Base-by-base conservation (phyloP, 2,888 invertebrate genomes). In the Nomada lathburiana region DNA sequence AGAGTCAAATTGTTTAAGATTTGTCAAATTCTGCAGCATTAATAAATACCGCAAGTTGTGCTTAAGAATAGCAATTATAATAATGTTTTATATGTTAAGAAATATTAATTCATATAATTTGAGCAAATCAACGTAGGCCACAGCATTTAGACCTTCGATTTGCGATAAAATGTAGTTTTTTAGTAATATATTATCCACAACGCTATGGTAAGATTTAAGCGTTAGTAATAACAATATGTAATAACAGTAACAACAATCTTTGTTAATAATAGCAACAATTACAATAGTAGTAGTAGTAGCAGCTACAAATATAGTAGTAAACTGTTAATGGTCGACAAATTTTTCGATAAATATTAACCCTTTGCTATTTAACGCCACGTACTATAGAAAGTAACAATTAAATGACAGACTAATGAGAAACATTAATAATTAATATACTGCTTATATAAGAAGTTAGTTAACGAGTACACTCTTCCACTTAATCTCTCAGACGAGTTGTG, bases 271-370 rank as follows among this genome's bases (percentile, higher is more conserved):
- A 57, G n/a, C 23, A 2, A n/a, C 36, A n/a, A 20, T 50, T 11
- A n/a, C 55, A 57, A 18, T 57, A 36, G 16, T 62, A 76, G 36
- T 53, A 64, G 44, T 50, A 72, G 57, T 26, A 72, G 57, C 7
- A 59, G 70, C 59, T 16, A 52, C 23, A 52, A 3, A 76, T 52
- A 44, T 63, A 29, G 11, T 18, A 57, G n/a, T 62, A 55, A 20
- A 11, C 2, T 42, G 67, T 23, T 47, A 62, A 60, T 29, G 23
- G 23, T 20, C 42, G 29, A 13, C 18, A 53, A 55, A 9, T 13
- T 52, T 36, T 69, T 36, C 26, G 16, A 5, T 11, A 11, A 65
- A 64, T 68, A 23, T 64, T 71, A 63, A 80, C 59, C 57, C 26
- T 52, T 60, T 36, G 47, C 47, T 47, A 26, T 5, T 16, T 57